Base-by-base conservation (phyloP, 2,113 vertebrate genomes). In the Dicentrarchus labrax region DNA sequence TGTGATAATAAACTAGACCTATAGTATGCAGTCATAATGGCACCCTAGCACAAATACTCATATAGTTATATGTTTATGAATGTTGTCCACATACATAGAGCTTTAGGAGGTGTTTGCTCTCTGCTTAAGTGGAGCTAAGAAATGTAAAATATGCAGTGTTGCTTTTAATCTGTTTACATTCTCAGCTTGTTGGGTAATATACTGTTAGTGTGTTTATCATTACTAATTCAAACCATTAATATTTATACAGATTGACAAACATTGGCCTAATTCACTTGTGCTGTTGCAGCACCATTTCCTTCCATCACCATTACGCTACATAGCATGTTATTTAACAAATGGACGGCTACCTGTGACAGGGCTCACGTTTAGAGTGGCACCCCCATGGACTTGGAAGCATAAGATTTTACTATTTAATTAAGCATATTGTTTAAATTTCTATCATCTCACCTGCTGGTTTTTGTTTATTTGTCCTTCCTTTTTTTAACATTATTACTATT, bases 221-320 rank as follows among this genome's bases (percentile, higher is more conserved):
- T 64, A 72, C 72, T 72, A 54, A 70, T 79, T 57, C 17, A 80
- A 13, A 68, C 39, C 78, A 56, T 69, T 61, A 62, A 78, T 84
- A 77, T 80, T 77, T 36, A 51, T 57, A 70, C 15, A 71, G 48
- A 22, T 22, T 81, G 68, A 62, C 48, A 72, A 48, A 47, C 36
- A 59, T 66, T 81, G 62, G 13, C 72, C 21, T 36, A 61, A 65
- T 78, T 82, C 10, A 56, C 36, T 65, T 77, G 6, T 76, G 48
- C 47, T 60, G 6, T 36, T 2, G 0, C 48, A 54, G 83, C 69
- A 59, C n/a, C 45, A n/a, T 64, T 76, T 72, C 47, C 17, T 73
- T 57, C 30, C 8, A 39, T 47, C 54, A 78, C 74, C 72, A 66
- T 73, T 76, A 71, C 61, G 61, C 59, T 36, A 66, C 36, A 70